Conservation (phyloP, 2,888 invertebrate genomes). For the Ectropis crepuscularia region DNA sequence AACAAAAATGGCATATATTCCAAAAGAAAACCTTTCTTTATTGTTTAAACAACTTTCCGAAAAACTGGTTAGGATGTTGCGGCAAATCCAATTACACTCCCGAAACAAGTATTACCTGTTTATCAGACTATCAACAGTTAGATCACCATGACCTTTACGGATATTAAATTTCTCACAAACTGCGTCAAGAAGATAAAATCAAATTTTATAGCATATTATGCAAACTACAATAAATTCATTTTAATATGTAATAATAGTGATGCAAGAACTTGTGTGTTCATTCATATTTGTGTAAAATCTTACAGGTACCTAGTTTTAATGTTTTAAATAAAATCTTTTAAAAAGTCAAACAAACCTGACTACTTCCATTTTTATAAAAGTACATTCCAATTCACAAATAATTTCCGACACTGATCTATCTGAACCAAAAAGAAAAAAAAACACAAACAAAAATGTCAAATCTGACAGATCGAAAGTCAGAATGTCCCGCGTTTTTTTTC, state of each 20-base stretch:
- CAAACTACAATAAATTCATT: no score
- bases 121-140: conserved; percentile 23
- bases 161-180: background rate
- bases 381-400: conserved; percentile 30
- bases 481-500: conserved; percentile 36
- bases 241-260: no score
- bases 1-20: no score
- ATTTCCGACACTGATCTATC: conserved; percentile 9
- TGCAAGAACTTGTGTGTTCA: no score
- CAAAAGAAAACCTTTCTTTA: no score
- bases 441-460: conserved; percentile 12
- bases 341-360: conserved; percentile 37
- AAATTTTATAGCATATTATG: no score
- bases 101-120: conserved; percentile 9
- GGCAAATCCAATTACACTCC: background rate
- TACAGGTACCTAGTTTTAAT: no score
- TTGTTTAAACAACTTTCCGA: no score
- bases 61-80: no score
- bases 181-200: background rate
- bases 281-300: no score
- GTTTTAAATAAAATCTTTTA: background rate
- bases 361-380: conserved; percentile 37
- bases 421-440: conserved; percentile 5
- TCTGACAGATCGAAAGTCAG: conserved; percentile 25
- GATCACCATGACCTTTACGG: conserved; percentile 25